These are phyloP conservation scores for Machimus atricapillus DNA, from an alignment of 2,888 invertebrate genomes.

Conservation along the genomic window DNA sequence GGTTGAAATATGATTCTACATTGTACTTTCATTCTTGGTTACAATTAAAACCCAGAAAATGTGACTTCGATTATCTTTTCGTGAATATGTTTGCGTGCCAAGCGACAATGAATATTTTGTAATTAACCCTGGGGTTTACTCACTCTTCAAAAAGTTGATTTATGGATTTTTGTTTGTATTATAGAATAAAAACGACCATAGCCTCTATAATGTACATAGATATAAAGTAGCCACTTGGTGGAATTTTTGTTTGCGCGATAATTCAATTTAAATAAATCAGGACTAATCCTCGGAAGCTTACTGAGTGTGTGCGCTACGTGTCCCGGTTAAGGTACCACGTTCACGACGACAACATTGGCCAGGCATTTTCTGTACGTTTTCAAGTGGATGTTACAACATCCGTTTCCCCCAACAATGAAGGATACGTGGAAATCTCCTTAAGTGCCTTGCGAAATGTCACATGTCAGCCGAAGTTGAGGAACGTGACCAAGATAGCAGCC, in stretches of 20 bases:
- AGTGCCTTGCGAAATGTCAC: slow-evolving; percentile 24
- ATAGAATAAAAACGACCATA: neutral
- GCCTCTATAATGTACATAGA: no score
- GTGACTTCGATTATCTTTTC: neutral
- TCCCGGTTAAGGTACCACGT: neutral
- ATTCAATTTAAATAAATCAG: slow-evolving; percentile 28
- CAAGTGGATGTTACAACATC: slow-evolving; percentile 14
- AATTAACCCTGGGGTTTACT: neutral
- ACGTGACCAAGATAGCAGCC: slow-evolving; percentile 21
- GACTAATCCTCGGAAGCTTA: neutral
- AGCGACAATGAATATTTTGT: neutral
- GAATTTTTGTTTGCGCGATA: neutral
- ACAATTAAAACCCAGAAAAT: neutral
- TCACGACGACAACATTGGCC: neutral
- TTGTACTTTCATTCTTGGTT: neutral
- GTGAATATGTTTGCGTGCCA: neutral
- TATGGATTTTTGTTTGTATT: neutral
- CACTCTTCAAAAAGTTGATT: neutral
- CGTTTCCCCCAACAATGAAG: neutral
- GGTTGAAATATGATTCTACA: neutral
- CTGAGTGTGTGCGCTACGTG: neutral
- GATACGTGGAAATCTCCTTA: slow-evolving; percentile 25
- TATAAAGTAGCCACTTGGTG: neutral
- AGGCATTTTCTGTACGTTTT: neutral
- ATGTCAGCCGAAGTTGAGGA: slow-evolving; percentile 28